Base-by-base conservation (phyloP, 30 jellyfish, hydroid and myxozoan genomes). In the Hydractinia echinata region DNA sequence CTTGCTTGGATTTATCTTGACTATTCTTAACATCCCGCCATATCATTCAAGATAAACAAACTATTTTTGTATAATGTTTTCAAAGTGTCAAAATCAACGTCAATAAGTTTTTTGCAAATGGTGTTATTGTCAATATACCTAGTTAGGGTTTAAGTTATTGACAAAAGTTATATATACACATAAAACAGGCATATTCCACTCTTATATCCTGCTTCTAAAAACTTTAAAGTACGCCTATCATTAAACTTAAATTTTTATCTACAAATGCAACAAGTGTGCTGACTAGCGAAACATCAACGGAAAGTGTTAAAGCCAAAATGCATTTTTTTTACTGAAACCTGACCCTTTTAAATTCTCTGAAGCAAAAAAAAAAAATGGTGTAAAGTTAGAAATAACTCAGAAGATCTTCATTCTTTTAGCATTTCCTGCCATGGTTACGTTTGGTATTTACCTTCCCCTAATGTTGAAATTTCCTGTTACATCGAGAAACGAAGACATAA, bases 371-470 rank as follows among this genome's bases (percentile, higher is more conserved):
- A 0, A 16, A 58, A 58, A 58, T 13, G 19, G 3, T 58, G 69
- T 58, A 58, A 30, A 30, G 44, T 30, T 30, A 30, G 44, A 30
- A 51, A 64, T 64, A 6, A 6, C 39, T 44, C 39, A 4, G 39
- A 6, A 7, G 10, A 13, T 64, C 16, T 51, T 54, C 18, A 71
- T 73, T 20, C 48, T 67, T 60, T 10, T 68, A 89, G 96, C 90
- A 15, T 79, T 84, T 66, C 96, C 96, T 4, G 79, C 62, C 49
- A 55, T 84, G 3, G 14, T 84, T 71, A 83, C 92, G 18, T 50
- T 84, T 51, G 58, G 76, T 56, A 84, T 89, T 61, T 89, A 91
- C 88, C 70, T 89, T 51, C 96, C 96, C 13, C 81, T 84, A 53
- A 84, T 89, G 95, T 70, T n/a, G 18, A 54, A n/a, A 5, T 30